Base-by-base conservation (phyloP, 2,888 invertebrate species). In the Volucella inanis region DNA sequence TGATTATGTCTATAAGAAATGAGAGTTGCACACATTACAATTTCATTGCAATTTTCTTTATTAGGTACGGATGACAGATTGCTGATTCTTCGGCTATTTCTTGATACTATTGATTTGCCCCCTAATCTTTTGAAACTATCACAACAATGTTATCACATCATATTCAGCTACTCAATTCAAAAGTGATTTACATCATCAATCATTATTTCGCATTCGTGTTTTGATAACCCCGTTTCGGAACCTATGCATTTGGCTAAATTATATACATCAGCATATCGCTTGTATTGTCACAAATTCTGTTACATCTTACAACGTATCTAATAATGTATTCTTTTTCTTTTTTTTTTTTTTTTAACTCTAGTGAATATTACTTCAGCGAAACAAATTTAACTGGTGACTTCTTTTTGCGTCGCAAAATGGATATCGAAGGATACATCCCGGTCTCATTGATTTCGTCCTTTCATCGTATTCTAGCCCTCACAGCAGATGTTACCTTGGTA, bases 301-400 rank as follows among this genome's bases (percentile, higher is more conserved):
- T 10, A 41, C 4, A 8, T 18, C 61, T 55, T 41, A 10, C 12
- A 52, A 45, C 52, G 14, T 18, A 15, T 10, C 12, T 12, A 57
- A 39, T 39, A 47, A 38, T 41, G 39, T 39, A 14, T 39, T 55
- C 4, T 12, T 39, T 39, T 52, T 15, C 49, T 61, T 18, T 18
- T 61, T 39, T 62, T 67, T 45, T 31, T 64, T 14, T 18, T 45
- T 70, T 55, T 76, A 50, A 6, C 65, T 55, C 8, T 94, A 99
- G 99, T 91, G 99, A 99, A 93, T 99, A 99, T 93, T 99, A 99
- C 94, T 99, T 99, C 93, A 98, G 98, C 89, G 96, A 96, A 88
- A 98, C 98, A 90, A 99, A 99, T 93, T 93, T 99, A 75, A 95
- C 96, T 88, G 95, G 97, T 89, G 99, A 99, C 91, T 98, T 99